Percentiles rank a stretch among this genome's conserved stretches.
Evolutionary conservation across 1,140 invertebrate genomes (phyloP).

Genomic region (Stenopsyche tienmushanensis): DNA sequence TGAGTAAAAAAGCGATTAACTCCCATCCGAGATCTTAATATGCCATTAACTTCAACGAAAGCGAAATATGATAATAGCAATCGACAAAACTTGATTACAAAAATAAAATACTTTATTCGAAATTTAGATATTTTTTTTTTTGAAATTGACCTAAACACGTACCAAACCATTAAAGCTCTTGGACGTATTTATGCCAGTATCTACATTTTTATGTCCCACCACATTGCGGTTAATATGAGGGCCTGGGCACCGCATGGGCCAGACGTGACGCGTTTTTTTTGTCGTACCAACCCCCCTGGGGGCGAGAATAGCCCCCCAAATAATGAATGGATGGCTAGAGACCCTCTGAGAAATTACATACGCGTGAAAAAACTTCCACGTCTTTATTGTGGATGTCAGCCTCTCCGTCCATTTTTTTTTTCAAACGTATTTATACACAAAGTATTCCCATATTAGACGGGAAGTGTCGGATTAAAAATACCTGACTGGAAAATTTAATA

Average conservation of each 20-base stretch:
- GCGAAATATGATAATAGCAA: neutral
- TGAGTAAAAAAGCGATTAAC: too few species aligned
- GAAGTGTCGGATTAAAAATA: too few species aligned
- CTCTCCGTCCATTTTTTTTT: neutral
- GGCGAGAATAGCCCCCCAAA: neutral
- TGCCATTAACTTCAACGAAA: neutral
- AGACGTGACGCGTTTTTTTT: slow-evolving; percentile 35
- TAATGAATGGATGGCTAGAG: slow-evolving; percentile 18
- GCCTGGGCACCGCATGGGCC: slow-evolving; percentile 19
- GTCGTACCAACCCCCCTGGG: slow-evolving; percentile 11
- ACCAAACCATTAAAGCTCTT: neutral
- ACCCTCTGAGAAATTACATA: slow-evolving; percentile 26
- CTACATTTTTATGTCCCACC: slow-evolving; percentile 1
- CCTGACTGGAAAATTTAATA: too few species aligned
- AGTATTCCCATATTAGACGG: neutral
- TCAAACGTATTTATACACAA: neutral
- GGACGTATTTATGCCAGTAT: neutral
- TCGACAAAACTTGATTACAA: neutral
- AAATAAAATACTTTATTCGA: neutral
- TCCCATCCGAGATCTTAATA: too few species aligned
- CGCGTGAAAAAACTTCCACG: neutral
- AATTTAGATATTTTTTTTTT: neutral
- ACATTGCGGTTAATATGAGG: slow-evolving; percentile 6
- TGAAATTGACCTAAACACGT: neutral
- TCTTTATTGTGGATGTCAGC: neutral